Base-by-base conservation (phyloP, 53 echinoderm and acorn worm species). In the Astropecten irregularis region DNA sequence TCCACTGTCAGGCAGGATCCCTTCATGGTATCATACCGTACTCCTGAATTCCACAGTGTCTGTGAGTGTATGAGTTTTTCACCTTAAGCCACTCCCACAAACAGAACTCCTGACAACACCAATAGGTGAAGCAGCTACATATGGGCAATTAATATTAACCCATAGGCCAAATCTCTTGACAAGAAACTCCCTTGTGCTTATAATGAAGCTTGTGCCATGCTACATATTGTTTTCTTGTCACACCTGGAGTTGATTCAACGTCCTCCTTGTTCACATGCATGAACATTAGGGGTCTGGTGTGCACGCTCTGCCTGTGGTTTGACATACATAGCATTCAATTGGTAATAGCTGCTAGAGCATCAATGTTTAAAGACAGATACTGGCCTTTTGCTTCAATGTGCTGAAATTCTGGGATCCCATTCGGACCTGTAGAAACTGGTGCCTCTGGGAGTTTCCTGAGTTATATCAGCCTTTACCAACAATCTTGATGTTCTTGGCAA, bases 291-390 rank as follows among this genome's bases (percentile, higher is more conserved):
- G 0, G 25, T 26, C 76, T 88, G 73, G 35, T 42, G 53, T 2
- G 32, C 9, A 2, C 61, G 56, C 34, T 87, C 57, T 39, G 52
- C 46, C 50, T 77, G 42, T 92, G 82, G 28, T 82, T 64, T 21
- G 89, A 70, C 42, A 92, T 20, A 9, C 92, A 85, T 72, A 88
- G 85, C 49, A 88, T 88, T 31, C 92, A 85, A 66, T 88, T 85
- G 16, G 88, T 92, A 16, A 92, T 92, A 23, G 49, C 33, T 21
- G 92, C 88, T 20, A 92, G 67, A 28, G 57, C 40, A 40, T 92
- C 92, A 27, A 88, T 25, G 54, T 88, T n/a, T 64, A 66, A 73
- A 89, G 2, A 23, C 26, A 3, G 31, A 82, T 2, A 92, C 3
- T 40, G 76, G 34, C 39, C 69, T 88, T 6, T 73, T 21, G 3